phyloP scores from a whole-genome alignment of 2,797 vertebrate genomes.

The Xenopus petersii region DNA sequence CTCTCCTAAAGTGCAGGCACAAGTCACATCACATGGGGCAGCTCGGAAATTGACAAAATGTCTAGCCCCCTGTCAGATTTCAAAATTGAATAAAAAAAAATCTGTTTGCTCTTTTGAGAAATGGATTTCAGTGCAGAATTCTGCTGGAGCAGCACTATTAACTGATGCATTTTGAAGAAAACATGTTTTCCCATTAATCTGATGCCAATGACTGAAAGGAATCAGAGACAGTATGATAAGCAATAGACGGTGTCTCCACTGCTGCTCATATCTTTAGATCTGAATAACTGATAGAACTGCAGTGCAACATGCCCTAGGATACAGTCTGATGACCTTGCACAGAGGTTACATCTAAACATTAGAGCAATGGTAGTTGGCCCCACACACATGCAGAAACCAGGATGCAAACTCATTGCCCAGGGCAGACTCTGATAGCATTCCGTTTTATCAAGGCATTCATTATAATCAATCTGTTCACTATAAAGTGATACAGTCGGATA shows the following conservation, averaged over 20 bases:
- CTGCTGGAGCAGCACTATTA: no score
- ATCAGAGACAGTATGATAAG: not conserved
- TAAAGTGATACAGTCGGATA: no score
- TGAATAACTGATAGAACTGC: conserved; percentile 9
- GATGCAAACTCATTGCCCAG: conserved; percentile 1
- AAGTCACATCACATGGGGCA: no score
- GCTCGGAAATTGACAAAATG: no score
- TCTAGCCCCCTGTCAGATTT: no score
- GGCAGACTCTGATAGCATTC: not conserved
- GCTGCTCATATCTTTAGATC: conserved; percentile 10
- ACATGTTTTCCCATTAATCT: not conserved
- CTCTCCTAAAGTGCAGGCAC: no score
- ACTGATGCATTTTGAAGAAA: no score
- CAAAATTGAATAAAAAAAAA: no score
- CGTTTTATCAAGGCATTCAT: not conserved
- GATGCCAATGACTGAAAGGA: not conserved
- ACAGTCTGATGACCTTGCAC: conserved; percentile 14
- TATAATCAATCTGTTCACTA: not conserved
- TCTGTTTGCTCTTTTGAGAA: no score
- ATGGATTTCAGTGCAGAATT: no score
- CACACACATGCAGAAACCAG: not conserved
- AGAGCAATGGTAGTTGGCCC: conserved; percentile 7
- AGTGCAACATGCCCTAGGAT: not conserved
- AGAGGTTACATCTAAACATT: conserved; percentile 7
- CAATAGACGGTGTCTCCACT: not conserved